Percentiles rank a stretch among this genome's conserved stretches.
These are phyloP conservation scores for Sinhomidia bicolor DNA, from an alignment of 2,888 invertebrate species.

Conservation along the genomic window DNA sequence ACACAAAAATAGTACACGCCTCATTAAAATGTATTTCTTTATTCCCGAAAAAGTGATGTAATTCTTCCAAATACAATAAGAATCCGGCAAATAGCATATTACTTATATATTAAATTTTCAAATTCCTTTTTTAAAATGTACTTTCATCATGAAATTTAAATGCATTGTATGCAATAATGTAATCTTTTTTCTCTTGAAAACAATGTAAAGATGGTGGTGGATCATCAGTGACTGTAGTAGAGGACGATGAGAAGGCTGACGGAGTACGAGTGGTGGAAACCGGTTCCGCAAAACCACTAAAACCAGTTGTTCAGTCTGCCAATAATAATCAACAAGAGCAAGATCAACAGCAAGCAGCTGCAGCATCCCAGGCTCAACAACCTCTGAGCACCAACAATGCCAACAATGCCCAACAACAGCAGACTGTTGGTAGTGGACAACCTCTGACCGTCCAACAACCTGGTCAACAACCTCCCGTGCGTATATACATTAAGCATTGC, in stretches of 20 bases:
- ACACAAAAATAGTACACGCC: not conserved
- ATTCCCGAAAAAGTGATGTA: not conserved
- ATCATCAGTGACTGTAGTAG: constrained; percentile 44
- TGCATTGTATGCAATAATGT: not conserved
- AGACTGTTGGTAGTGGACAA: constrained; percentile 43
- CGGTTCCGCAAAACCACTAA: constrained; percentile 77
- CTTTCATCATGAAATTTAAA: not conserved
- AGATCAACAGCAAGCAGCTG: constrained; percentile 44
- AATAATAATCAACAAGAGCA: constrained; percentile 43
- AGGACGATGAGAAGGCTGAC: constrained; percentile 61
- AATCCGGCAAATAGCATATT: no score
- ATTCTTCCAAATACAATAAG: no score
- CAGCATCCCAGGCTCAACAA: constrained; percentile 58
- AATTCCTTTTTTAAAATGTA: not conserved
- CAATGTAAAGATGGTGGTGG: constrained; percentile 49
- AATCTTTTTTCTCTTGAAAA: not conserved
- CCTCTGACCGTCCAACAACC: constrained; percentile 71
- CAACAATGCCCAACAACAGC: constrained; percentile 53
- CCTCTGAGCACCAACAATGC: constrained; percentile 46
- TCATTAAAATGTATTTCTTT: no score
- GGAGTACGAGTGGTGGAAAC: constrained; percentile 76
- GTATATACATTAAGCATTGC: constrained; percentile 5
- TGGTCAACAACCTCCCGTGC: constrained; percentile 66
- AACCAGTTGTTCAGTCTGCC: constrained; percentile 70
- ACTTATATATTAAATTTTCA: no score